phyloP scores from a whole-genome alignment of 1,140 invertebrate species.

The Drosophila parvula region DNA sequence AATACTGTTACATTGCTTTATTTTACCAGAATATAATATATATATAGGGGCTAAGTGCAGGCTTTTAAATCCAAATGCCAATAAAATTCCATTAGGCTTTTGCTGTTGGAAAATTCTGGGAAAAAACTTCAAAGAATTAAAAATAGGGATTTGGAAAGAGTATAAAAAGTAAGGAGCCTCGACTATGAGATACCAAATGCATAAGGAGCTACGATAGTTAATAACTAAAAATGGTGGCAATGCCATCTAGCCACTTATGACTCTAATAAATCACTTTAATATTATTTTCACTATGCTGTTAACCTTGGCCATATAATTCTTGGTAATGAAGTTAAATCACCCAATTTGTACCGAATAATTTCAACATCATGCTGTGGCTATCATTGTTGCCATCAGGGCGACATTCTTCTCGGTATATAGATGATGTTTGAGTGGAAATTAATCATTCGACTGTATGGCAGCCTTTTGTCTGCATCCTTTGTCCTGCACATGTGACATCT shows the following conservation, averaged over 20 bases:
- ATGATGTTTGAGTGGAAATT: slow-evolving; percentile 51
- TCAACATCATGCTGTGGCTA: slow-evolving; percentile 9
- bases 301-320: slow-evolving; percentile 5
- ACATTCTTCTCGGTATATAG: slow-evolving; percentile 7
- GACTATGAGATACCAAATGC: neutral
- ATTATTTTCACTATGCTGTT: neutral
- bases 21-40: no score
- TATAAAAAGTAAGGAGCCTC: no score
- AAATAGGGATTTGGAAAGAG: neutral
- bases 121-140: neutral
- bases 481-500: slow-evolving; percentile 47
- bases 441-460: slow-evolving; percentile 45
- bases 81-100: neutral
- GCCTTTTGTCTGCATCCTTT: slow-evolving; percentile 48
- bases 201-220: no score
- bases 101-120: neutral
- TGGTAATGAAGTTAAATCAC: slow-evolving; percentile 25
- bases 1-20: no score
- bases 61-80: neutral
- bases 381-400: neutral
- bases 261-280: slow-evolving; percentile 2
- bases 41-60: no score
- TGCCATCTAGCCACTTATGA: neutral
- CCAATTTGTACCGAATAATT: slow-evolving; percentile 11
- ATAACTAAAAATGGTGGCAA: neutral